Conservation (phyloP, 2,797 vertebrate species). For the Phoxinus dragarum region DNA sequence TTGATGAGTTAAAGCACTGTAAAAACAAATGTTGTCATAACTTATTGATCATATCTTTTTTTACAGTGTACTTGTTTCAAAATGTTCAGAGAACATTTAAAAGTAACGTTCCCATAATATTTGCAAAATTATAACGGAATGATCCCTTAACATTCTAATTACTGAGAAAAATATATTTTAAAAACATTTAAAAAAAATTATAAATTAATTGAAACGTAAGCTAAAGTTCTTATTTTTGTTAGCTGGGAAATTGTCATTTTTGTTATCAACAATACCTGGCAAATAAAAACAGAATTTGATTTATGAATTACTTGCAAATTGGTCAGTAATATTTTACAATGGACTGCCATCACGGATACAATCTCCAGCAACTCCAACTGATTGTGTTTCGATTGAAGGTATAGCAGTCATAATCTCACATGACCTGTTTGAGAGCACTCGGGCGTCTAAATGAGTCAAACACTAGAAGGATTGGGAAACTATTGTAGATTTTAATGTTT, state of each 20-base stretch:
- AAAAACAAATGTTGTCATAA: too few species aligned
- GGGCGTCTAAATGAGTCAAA: neutral
- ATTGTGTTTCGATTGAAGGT: neutral
- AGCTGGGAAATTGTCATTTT: neutral
- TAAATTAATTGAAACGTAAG: neutral
- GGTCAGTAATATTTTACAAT: neutral
- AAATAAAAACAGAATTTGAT: neutral
- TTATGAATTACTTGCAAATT: neutral
- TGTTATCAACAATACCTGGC: neutral
- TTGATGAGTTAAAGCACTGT: too few species aligned
- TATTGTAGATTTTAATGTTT: neutral
- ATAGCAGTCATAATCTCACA: neutral
- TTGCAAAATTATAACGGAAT: neutral
- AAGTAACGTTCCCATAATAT: neutral
- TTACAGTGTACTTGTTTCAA: too few species aligned
- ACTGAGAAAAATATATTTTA: neutral
- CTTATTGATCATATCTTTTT: too few species aligned
- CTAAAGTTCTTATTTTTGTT: neutral
- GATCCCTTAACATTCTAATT: neutral
- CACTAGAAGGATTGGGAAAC: neutral
- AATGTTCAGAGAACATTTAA: neutral
- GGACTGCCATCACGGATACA: neutral
- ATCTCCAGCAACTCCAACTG: neutral
- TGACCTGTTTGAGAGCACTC: neutral
- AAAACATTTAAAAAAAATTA: neutral